Percentiles rank a stretch among this genome's conserved stretches.
phyloP scores from a whole-genome alignment of 1,140 invertebrate species.

The Linepithema humile region DNA sequence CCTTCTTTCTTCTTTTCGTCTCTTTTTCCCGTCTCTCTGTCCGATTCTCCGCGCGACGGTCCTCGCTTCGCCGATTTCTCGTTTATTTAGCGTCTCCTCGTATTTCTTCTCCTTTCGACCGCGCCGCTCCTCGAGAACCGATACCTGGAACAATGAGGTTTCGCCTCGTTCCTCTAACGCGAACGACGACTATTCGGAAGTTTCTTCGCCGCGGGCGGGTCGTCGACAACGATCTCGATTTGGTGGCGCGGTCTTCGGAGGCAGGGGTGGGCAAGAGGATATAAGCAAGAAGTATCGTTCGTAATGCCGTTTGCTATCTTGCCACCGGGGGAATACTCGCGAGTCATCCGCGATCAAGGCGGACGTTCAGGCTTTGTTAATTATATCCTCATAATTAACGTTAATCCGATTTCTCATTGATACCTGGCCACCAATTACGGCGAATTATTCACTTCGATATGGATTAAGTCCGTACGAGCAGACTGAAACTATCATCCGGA shows the following conservation, averaged over 20 bases:
- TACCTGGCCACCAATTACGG: slow-evolving; percentile 10
- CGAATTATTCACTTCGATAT: slow-evolving; percentile 24
- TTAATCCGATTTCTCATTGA: slow-evolving; percentile 35
- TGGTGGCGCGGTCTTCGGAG: background rate
- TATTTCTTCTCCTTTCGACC: background rate
- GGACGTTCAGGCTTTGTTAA: background rate
- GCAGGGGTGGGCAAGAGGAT: too few species aligned
- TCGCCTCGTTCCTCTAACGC: background rate
- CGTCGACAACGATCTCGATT: background rate
- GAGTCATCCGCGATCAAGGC: too few species aligned
- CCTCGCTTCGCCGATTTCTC: slow-evolving; percentile 38
- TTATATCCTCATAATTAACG: slow-evolving; percentile 13
- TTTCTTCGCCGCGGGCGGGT: background rate
- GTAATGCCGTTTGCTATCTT: too few species aligned
- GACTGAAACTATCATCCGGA: background rate
- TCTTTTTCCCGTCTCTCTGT: slow-evolving; percentile 9
- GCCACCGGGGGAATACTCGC: too few species aligned
- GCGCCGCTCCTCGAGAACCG: background rate
- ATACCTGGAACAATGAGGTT: slow-evolving; percentile 51
- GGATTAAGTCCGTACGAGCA: slow-evolving; percentile 11
- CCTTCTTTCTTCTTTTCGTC: background rate
- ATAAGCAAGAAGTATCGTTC: background rate
- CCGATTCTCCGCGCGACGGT: background rate
- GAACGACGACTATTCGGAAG: background rate
- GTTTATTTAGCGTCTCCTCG: slow-evolving; percentile 53